phyloP scores from a whole-genome alignment of 2,888 invertebrate genomes.

The Exocentrus adspersus region DNA sequence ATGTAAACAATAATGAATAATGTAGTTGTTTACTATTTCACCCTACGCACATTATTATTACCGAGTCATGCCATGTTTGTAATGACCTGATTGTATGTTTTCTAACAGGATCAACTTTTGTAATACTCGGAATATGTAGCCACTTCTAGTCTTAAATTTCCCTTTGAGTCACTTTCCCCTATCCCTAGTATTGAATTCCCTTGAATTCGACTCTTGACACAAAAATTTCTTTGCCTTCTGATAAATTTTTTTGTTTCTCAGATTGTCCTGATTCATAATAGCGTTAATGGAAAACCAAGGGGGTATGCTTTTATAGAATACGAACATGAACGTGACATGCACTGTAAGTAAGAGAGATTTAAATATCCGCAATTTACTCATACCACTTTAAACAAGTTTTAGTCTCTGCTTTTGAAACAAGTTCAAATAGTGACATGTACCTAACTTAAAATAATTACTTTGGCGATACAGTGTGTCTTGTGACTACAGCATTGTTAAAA shows the following conservation, averaged over 20 bases:
- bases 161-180: too few relatives aligned
- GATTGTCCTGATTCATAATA: conserved; percentile 91
- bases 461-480: background rate
- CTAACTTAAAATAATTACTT: background rate
- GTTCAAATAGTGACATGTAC: background rate
- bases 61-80: too few relatives aligned
- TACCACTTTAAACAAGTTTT: conserved; percentile 43
- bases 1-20: conserved; percentile 25
- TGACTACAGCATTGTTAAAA: too few relatives aligned
- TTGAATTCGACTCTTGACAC: too few relatives aligned
- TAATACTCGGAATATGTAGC: too few relatives aligned
- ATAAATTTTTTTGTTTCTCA: conserved; percentile 63
- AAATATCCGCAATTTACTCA: conserved; percentile 34
- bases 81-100: too few relatives aligned
- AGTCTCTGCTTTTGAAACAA: background rate
- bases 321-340: conserved; percentile 99
- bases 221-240: too few relatives aligned
- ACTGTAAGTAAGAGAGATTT: conserved; percentile 85
- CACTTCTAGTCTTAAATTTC: too few relatives aligned
- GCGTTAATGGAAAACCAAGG: conserved; percentile 89
- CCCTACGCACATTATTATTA: conserved; percentile 32
- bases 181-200: too few relatives aligned
- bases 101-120: too few relatives aligned
- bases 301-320: conserved; percentile 99
- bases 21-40: conserved; percentile 38